Base-by-base conservation (phyloP, 2,113 vertebrate species). In the Ciconia boyciana region DNA sequence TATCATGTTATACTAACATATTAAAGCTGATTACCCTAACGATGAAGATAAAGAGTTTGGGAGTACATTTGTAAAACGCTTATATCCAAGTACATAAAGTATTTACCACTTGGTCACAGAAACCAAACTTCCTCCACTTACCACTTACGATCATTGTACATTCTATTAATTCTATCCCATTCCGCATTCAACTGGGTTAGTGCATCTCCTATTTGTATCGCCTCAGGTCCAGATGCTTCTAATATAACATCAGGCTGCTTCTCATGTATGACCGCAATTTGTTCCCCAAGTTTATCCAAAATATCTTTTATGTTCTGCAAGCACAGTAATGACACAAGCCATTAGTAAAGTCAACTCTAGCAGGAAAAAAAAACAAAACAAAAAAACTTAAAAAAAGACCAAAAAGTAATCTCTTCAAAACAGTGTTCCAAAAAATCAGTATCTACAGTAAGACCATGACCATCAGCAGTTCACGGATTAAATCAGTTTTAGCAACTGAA, bases 121-220 rank as follows among this genome's bases (percentile, higher is more conserved):
- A 79, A n/a, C 7, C 31, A 76, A 61, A 31, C 31, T 46, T 11
- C 17, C n/a, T 61, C 60, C 31, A 97, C 98, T 83, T 97, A 99
- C 99, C 99, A 98, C 92, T 99, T 99, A 70, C 97, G 98, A 90
- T 99, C 99, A 96, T 97, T 98, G 97, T 99, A 99, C 98, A 99
- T 98, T 95, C 99, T 98, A 89, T 99, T 99, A 96, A 99, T 97
- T 86, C 98, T 98, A 97, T 99, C 99, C 99, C 99, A 99, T 82
- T 99, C 98, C 0, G 98, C 98, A 61, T 99, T 99, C 95, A 99
- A 31, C 94, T 99, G 99, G 18, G 98, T 98, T 41, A 99, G 96
- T 7, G 98, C 95, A 14, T 99, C 99, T 48, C 98, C 98, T 39
- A 99, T 99, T 95, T 99, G 99, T 66, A 98, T 87, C 16, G 98